Evolutionary conservation across 2,888 invertebrate genomes (phyloP).

Genomic region (Cloeon dipterum): DNA sequence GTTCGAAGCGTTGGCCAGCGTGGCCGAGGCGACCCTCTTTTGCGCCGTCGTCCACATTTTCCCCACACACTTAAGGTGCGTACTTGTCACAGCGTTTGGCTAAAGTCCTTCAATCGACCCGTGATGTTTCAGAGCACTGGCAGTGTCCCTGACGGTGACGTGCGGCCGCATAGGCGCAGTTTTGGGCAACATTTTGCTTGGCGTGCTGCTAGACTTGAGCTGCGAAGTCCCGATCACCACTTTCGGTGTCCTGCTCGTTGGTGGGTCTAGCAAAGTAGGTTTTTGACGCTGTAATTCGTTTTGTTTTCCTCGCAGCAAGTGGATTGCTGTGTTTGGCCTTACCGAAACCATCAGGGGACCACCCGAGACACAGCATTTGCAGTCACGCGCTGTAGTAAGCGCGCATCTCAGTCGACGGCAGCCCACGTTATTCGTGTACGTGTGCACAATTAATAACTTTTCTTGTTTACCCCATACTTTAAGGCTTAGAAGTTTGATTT

Average conservation of each 20-base stretch:
- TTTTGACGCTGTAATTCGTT: background rate
- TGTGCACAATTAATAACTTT: too few relatives aligned
- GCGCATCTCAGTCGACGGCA: too few relatives aligned
- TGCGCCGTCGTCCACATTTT: constrained; percentile 62
- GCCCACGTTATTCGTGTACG: too few relatives aligned
- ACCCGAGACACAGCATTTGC: background rate
- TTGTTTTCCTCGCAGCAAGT: constrained; percentile 21
- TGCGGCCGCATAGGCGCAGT: constrained; percentile 57
- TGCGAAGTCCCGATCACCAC: constrained; percentile 50
- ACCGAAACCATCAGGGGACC: constrained; percentile 15
- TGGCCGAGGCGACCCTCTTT: constrained; percentile 57
- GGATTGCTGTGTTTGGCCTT: constrained; percentile 28
- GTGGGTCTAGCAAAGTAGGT: constrained; percentile 20
- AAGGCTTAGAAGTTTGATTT: too few relatives aligned
- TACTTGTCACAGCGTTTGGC: too few relatives aligned
- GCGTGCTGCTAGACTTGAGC: constrained; percentile 56
- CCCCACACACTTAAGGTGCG: constrained; percentile 58
- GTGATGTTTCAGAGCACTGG: constrained; percentile 41
- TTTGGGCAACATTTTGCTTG: constrained; percentile 50
- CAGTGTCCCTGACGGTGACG: constrained; percentile 52
- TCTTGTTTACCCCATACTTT: too few relatives aligned
- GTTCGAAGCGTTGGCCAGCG: constrained; percentile 56
- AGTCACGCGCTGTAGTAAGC: background rate
- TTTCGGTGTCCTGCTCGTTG: constrained; percentile 46
- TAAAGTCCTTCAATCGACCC: background rate